phyloP scores from a whole-genome alignment of 1,140 invertebrate genomes.

The Linepithema humile region DNA sequence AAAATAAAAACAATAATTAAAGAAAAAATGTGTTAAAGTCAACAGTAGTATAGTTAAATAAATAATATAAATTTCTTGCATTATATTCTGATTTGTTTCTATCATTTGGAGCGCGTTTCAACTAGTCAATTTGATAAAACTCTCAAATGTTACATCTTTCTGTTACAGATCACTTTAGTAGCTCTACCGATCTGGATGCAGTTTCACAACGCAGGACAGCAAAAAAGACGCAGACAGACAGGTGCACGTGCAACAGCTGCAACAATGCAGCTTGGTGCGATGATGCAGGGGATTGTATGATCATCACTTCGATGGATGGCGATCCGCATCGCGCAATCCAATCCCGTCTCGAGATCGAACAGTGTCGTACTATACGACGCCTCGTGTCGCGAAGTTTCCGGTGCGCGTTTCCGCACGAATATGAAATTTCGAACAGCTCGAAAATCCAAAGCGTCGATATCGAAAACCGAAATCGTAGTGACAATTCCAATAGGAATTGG shows the following conservation, averaged over 20 bases:
- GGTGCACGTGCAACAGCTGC: not conserved
- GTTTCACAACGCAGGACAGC: constrained; percentile 8
- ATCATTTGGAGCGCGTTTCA: not conserved
- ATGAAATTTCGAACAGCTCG: not conserved
- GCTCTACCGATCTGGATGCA: constrained; percentile 20
- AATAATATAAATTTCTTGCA: not conserved
- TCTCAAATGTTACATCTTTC: not conserved
- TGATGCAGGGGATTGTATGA: not conserved
- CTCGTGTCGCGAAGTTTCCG: not conserved
- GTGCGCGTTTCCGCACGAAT: not conserved
- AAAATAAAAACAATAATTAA: too few species aligned
- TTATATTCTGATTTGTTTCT: not conserved
- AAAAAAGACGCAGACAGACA: not conserved
- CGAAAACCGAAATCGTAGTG: too few species aligned
- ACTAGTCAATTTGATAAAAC: not conserved
- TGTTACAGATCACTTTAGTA: constrained; percentile 51
- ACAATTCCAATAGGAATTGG: not conserved
- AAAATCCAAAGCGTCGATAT: constrained; percentile 1
- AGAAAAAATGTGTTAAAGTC: too few species aligned
- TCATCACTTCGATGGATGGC: not conserved
- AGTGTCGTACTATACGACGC: not conserved
- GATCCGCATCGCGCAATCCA: not conserved
- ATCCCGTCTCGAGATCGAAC: not conserved
- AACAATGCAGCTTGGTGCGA: not conserved
- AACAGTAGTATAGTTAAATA: too few species aligned